phyloP scores from a whole-genome alignment of 2,797 vertebrate genomes.

The Molossus molossus region DNA sequence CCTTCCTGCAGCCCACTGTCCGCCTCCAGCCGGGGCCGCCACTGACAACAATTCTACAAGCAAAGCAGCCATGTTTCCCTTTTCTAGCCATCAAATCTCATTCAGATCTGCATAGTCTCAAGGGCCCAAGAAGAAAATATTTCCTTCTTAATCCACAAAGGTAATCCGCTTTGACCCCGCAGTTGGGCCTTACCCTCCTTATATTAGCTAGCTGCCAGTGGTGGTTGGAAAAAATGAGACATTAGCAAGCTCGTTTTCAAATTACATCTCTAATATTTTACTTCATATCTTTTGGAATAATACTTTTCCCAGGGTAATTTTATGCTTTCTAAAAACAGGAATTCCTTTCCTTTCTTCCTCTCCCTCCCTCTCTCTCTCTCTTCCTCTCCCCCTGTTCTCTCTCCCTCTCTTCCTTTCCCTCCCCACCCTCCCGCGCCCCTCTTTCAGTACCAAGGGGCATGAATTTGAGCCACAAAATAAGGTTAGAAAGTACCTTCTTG shows the following conservation, averaged over 20 bases:
- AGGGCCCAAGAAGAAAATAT: neutral
- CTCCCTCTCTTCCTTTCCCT: neutral
- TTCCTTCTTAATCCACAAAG: neutral
- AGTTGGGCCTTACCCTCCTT: neutral
- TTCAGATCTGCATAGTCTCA: neutral
- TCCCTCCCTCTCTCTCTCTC: neutral
- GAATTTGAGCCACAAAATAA: slow-evolving; percentile 55
- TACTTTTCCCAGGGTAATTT: neutral
- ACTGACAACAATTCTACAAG: no score
- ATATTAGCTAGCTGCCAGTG: neutral
- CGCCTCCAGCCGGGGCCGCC: neutral
- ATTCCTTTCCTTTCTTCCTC: neutral
- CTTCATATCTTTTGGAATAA: neutral
- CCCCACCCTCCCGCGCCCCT: neutral
- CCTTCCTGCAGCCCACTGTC: neutral
- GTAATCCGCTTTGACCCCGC: neutral
- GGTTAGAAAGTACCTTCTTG: neutral
- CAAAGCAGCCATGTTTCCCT: neutral
- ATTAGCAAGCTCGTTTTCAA: neutral
- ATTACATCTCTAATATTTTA: neutral
- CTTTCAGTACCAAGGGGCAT: neutral
- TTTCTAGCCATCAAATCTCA: neutral
- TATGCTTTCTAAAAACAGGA: neutral
- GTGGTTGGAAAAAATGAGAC: neutral
- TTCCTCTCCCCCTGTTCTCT: neutral